Percentiles rank a stretch among this genome's conserved stretches.
phyloP scores from a whole-genome alignment of 2,888 invertebrate species.

The Alitta virens region DNA sequence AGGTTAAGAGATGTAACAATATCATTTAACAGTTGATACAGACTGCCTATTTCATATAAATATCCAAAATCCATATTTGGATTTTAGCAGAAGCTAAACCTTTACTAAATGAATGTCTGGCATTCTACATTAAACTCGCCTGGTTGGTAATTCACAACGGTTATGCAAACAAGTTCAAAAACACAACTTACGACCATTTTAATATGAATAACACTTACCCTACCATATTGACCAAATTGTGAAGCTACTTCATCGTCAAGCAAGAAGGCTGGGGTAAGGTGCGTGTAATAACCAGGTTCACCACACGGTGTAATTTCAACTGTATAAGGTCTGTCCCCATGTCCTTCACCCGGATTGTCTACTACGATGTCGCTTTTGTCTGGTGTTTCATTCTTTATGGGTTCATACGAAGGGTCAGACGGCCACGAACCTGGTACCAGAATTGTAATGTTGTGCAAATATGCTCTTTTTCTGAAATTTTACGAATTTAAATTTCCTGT shows the following conservation, averaged over 20 bases:
- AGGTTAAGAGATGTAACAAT: too few relatives aligned
- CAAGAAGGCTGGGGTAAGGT: constrained; percentile 39
- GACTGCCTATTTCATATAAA: too few relatives aligned
- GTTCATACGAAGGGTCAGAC: constrained; percentile 9
- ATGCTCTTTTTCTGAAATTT: constrained; percentile 31
- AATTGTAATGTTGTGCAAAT: constrained; percentile 64
- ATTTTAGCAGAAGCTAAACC: too few relatives aligned
- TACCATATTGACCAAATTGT: neutral
- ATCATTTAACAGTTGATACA: too few relatives aligned
- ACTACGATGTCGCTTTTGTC: constrained; percentile 61
- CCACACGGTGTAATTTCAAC: constrained; percentile 41
- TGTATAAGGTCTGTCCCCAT: constrained; percentile 28
- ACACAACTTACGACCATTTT: too few relatives aligned
- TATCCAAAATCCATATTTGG: too few relatives aligned
- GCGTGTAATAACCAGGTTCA: constrained; percentile 36
- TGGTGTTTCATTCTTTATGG: constrained; percentile 26
- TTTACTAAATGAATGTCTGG: too few relatives aligned
- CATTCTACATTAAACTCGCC: too few relatives aligned
- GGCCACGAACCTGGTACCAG: constrained; percentile 65
- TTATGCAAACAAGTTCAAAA: too few relatives aligned
- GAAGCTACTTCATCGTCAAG: constrained; percentile 20
- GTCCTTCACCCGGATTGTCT: constrained; percentile 55
- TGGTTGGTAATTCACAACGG: too few relatives aligned
- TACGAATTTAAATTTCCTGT: too few relatives aligned
- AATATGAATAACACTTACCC: constrained; percentile 1